Base-by-base conservation (phyloP, 2,888 invertebrate genomes). In the Andrena haemorrhoa region DNA sequence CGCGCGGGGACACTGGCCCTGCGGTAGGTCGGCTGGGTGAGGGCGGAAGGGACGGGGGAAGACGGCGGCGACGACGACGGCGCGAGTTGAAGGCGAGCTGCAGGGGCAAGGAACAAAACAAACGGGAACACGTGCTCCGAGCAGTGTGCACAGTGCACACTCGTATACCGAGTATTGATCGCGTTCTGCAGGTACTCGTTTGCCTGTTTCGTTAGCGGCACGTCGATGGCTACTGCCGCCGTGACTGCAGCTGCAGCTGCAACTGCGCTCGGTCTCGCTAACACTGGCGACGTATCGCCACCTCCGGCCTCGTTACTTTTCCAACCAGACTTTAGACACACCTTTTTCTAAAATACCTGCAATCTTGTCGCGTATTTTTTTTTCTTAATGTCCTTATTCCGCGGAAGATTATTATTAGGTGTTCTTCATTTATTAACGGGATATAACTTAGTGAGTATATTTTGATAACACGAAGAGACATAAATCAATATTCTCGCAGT, bases 81-180 rank as follows among this genome's bases (percentile, higher is more conserved):
- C 29, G 53, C 1, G 4, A 53, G 35, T 58, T 8, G 70, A 23
- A 20, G 29, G 35, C 49, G 12, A 65, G 47, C 77, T 66, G 79
- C 71, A 56, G 72, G 72, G 74, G 49, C 63, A 71, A 80, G 69
- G 80, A 83, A 77, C 58, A 88, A 88, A 85, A 88, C 88, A 88
- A 88, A 88, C 87, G 83, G 79, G 79, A 86, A 82, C 88, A 88
- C 89, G 89, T 88, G 88, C 84, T 88, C 71, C 61, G 70, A 66
- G 70, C 83, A 79, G 86, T 84, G 74, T 82, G 68, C 63, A 68
- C 82, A 79, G 84, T 85, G 74, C 80, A 64, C 63, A 75, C 83
- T 87, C 85, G 85, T 89, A 86, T 83, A 83, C 79, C 64, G 82
- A 89, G 91, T 92, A 92, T 92, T 92, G 92, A 92, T 92, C 92